Evolutionary conservation across 2,888 invertebrate species (phyloP).

Genomic region (Barypeithes pellucidus): DNA sequence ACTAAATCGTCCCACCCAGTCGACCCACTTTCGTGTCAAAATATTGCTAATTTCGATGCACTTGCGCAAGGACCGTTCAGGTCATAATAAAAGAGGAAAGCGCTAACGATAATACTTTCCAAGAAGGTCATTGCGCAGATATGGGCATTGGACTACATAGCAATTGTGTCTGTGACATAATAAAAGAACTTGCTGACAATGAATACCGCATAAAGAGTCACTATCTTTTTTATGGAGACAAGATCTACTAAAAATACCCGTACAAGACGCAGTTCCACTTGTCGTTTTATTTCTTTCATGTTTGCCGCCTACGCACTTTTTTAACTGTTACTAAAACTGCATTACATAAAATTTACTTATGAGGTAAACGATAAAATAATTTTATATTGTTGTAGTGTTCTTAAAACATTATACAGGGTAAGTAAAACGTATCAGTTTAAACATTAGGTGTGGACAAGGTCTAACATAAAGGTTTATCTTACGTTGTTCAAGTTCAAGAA

Average conservation of each 20-base stretch:
- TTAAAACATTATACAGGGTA: neutral
- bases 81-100: conserved; percentile 9
- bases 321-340: conserved; percentile 49
- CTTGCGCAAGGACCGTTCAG: too few species aligned
- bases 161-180: conserved; percentile 43
- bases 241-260: conserved; percentile 44
- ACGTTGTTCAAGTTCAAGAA: too few species aligned
- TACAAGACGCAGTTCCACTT: conserved; percentile 54
- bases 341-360: conserved; percentile 50
- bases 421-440: too few species aligned
- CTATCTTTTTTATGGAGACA: conserved; percentile 47
- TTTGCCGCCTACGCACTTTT: conserved; percentile 51
- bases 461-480: too few species aligned
- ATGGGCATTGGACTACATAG: conserved; percentile 22
- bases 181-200: conserved; percentile 51
- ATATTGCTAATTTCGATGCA: too few species aligned
- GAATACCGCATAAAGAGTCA: conserved; percentile 51
- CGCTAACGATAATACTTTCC: conserved; percentile 11
- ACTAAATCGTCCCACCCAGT: too few species aligned
- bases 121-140: conserved; percentile 17
- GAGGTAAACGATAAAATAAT: conserved; percentile 35
- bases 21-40: too few species aligned
- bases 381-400: neutral
- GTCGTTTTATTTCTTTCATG: conserved; percentile 52
- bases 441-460: too few species aligned